Evolutionary conservation across 2,113 vertebrate genomes (phyloP), one percentile per base, ranked within the genome.

Genomic region (Tiliqua scincoides): DNA sequence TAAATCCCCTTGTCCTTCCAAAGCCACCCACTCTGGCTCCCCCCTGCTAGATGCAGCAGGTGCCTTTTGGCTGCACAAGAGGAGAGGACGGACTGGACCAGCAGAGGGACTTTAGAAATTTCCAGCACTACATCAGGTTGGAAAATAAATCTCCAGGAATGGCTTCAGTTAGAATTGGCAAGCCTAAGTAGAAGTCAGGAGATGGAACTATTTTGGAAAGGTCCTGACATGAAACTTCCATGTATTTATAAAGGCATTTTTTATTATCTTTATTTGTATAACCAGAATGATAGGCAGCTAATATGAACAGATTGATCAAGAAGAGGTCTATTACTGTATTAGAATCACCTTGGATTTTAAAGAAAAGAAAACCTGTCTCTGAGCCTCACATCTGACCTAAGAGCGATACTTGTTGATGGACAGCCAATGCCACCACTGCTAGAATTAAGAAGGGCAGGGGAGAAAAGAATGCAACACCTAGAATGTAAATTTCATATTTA

Each of bases 401-500:
- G 48, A 76, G 78, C 30, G 12, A 84, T 70, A 21, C 9, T 73
- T 4, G 4, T 82, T 80, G 85, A 70, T 37, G 67, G 86, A 61
- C 43, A 75, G 86, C 18, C 10, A 68, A 92, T 86, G 85, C 54
- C 89, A 87, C 87, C 23, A 71, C 0, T 2, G 35, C 6, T 23
- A 70, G 43, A 89, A 82, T 61, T 74, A 18, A 62, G 65, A 52
- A 85, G 84, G 12, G 48, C 90, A 90, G 82, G 74, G 91, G 91
- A 91, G 21, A 81, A 89, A 89, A 90, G 54, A 93, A 85, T 12
- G 1, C 59, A 77, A 84, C 85, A 92, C 70, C 72, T 54, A 6
- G 89, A 91, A 89, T 88, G 89, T 79, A 91, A 93, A 93, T 90
- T 83, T 83, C 87, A 82, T 91, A 87, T 94, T 96, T 96, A 95